phyloP scores from a whole-genome alignment of 2,888 invertebrate species.

The Drosophila mimica region DNA sequence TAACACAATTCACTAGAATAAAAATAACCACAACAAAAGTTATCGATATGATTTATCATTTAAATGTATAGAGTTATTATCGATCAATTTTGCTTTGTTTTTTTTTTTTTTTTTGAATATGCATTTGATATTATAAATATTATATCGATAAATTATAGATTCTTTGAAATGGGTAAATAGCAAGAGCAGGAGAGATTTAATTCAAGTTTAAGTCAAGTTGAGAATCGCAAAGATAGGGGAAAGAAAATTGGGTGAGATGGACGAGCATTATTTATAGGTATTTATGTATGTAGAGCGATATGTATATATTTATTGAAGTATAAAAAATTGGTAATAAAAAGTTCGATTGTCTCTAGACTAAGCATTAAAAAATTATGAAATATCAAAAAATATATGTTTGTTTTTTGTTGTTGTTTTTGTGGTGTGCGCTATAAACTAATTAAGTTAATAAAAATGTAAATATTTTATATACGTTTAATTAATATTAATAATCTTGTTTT shows the following conservation, averaged over 20 bases:
- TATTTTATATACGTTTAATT: constrained; percentile 26
- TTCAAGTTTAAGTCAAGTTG: constrained; percentile 4
- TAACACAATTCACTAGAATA: constrained; percentile 11
- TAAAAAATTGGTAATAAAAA: constrained; percentile 68
- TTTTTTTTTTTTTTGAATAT: background rate
- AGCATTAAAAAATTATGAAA: constrained; percentile 51
- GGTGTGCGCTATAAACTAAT: constrained; percentile 53
- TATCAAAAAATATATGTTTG: constrained; percentile 61
- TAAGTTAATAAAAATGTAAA: constrained; percentile 55
- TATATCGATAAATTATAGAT: background rate
- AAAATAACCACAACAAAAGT: constrained; percentile 6
- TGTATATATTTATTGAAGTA: constrained; percentile 74
- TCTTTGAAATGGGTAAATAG: background rate
- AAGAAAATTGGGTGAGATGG: background rate
- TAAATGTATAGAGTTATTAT: background rate
- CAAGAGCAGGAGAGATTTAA: background rate
- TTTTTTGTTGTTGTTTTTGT: background rate
- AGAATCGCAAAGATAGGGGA: constrained; percentile 14
- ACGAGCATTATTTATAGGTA: constrained; percentile 47
- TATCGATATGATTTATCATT: background rate
- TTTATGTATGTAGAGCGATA: constrained; percentile 44
- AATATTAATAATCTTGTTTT: constrained; percentile 28
- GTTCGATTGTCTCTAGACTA: constrained; percentile 45
- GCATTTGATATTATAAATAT: background rate
- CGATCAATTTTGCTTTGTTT: background rate